Percentiles rank a stretch among this genome's conserved stretches.
phyloP scores from a whole-genome alignment of 2,888 invertebrate genomes.

The Nemapogon koenigi region DNA sequence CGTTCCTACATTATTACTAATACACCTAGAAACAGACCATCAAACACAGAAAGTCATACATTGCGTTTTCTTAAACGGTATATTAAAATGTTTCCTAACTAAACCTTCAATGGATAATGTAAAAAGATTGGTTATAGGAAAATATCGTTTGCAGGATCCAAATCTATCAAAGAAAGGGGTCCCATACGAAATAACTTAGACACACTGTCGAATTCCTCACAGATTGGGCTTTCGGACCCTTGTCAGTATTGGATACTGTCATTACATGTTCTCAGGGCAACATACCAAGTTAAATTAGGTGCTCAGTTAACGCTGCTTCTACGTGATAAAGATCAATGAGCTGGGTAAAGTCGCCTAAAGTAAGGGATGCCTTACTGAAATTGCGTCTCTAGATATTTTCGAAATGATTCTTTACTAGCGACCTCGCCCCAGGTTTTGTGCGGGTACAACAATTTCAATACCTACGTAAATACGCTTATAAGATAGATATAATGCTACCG shows the following conservation, averaged over 20 bases:
- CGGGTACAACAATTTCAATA: too few relatives aligned
- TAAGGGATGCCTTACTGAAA: too few relatives aligned
- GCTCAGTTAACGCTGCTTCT: conserved; percentile 1
- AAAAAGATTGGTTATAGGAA: not conserved
- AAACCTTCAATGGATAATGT: not conserved
- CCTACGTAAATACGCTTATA: too few relatives aligned
- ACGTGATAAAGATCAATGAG: too few relatives aligned
- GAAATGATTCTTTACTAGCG: too few relatives aligned
- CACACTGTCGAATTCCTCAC: conserved; percentile 32
- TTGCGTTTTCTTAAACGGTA: not conserved
- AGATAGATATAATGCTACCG: too few relatives aligned
- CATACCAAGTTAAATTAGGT: conserved; percentile 9
- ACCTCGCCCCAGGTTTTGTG: too few relatives aligned
- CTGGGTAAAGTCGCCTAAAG: too few relatives aligned
- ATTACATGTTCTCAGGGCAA: conserved; percentile 23
- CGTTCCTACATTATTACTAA: conserved; percentile 5
- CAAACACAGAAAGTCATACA: too few relatives aligned
- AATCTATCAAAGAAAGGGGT: conserved; percentile 9
- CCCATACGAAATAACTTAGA: conserved; percentile 9
- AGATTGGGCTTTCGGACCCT: conserved; percentile 40
- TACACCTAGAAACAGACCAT: not conserved
- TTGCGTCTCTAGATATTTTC: too few relatives aligned
- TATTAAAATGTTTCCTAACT: not conserved
- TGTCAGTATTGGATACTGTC: conserved; percentile 47
- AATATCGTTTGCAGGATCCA: not conserved